Evolutionary conservation across 2,797 vertebrate species (phyloP), one percentile per base, ranked within the genome.

Genomic region (Pristis pectinata): DNA sequence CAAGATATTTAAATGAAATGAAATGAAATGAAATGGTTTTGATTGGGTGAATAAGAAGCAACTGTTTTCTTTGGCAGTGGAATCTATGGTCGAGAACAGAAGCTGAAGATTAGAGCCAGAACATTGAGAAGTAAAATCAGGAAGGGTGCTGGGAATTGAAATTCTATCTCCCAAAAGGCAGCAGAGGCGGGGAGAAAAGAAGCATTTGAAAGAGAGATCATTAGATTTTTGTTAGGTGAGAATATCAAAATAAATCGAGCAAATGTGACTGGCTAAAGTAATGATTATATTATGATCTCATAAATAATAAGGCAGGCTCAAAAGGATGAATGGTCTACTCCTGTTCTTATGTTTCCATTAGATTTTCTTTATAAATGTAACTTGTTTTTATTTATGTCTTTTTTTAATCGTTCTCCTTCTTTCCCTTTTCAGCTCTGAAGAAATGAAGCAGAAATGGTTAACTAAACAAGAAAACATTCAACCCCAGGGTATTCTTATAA

Each of bases 401-500:
- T 67, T 91, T 67, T 37, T 22, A 30, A 76, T 34, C 15, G 9
- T 76, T 94, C 27, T 94, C 13, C 19, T 44, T 41, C 64, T 93
- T 44, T 19, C 72, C 10, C 8, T 93, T 70, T 76, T 30, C 70
- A 94, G 92, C 61, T 74, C 44, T 53, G 70, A 94, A 76, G 70
- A 94, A 94, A 34, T 19, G 27, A 94, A 94, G 92, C 53, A 70
- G 53, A 94, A 94, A 72, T 94, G 67, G 76, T 53, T 56, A 76
- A 56, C 13, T 74, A 94, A 94, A 34, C 24, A 94, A 49, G 92
- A 94, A 34, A 94, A 53, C 8, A 15, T 15, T 53, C 70, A 76
- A 76, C 11, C 92, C 70, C 92, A 94, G 70, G 92, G 92, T 19
- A 94, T 76, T 70, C 92, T 94, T 19, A 94, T 94, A 7, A 76